Conservation (phyloP, 2,113 vertebrate genomes). For the Pseudorectes ferrugineus region DNA sequence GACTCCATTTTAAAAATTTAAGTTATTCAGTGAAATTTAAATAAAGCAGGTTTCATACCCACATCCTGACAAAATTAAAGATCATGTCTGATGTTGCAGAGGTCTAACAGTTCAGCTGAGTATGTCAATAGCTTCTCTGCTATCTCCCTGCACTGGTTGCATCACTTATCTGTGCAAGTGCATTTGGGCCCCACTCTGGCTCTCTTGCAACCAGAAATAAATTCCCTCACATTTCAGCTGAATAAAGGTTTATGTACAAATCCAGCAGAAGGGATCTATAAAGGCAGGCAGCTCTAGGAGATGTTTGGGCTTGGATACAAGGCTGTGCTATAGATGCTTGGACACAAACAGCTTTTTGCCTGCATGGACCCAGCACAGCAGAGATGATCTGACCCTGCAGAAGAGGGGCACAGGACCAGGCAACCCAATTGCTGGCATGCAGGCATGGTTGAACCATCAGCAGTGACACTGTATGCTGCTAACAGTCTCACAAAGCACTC, state of each 20-base stretch:
- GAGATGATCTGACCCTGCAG: background rate
- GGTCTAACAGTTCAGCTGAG: background rate
- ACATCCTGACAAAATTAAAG: background rate
- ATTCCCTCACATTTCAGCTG: background rate
- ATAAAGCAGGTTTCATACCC: background rate
- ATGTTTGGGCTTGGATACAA: background rate
- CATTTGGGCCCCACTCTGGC: background rate
- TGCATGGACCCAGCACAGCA: fast-evolving
- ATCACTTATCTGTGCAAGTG: background rate
- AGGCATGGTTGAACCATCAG: background rate
- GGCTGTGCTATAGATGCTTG: background rate
- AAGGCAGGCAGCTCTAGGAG: background rate
- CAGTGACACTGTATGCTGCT: background rate
- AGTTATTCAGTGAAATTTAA: background rate
- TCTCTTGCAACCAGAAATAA: background rate
- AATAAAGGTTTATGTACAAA: background rate
- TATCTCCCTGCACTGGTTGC: background rate
- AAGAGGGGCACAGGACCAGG: background rate
- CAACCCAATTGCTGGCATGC: background rate
- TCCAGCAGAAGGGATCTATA: background rate
- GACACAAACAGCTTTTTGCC: background rate
- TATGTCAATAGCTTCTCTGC: background rate
- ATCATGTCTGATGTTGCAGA: background rate
- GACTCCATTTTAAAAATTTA: background rate
- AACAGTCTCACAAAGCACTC: background rate